Evolutionary conservation across 1,140 invertebrate genomes (phyloP).

Genomic region (Drosophila eugracilis): DNA sequence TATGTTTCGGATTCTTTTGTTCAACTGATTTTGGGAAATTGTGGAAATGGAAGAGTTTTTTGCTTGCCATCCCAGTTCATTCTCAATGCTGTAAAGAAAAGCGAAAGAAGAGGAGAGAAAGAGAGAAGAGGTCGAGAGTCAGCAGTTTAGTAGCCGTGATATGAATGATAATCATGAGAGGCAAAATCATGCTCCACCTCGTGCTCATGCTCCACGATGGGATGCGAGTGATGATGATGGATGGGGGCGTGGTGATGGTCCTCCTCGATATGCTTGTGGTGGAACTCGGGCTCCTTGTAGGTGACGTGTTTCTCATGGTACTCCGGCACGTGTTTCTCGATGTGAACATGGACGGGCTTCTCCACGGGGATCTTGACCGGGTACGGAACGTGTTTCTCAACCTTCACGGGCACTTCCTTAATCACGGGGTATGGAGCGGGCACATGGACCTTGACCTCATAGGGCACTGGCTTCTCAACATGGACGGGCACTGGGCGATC

Average conservation of each 20-base stretch:
- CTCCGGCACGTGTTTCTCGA: slow-evolving; percentile 84
- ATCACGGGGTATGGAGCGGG: slow-evolving; percentile 86
- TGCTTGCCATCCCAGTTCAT: slow-evolving; percentile 61
- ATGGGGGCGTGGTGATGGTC: slow-evolving; percentile 73
- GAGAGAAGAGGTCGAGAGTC: slow-evolving; percentile 64
- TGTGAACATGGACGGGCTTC: slow-evolving; percentile 85
- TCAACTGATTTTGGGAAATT: slow-evolving; percentile 33
- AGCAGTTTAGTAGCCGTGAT: slow-evolving; percentile 79
- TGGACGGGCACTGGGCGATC: slow-evolving; percentile 88
- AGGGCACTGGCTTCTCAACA: slow-evolving; percentile 87
- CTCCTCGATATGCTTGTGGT: slow-evolving; percentile 79
- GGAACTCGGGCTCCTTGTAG: slow-evolving; percentile 83
- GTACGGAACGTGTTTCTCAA: slow-evolving; percentile 87
- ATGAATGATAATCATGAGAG: slow-evolving; percentile 76
- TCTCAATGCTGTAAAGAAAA: slow-evolving; percentile 79
- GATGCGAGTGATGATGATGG: slow-evolving; percentile 67
- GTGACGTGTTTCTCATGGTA: slow-evolving; percentile 79
- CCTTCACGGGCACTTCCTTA: slow-evolving; percentile 86
- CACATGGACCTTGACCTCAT: slow-evolving; percentile 86
- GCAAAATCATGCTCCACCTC: slow-evolving; percentile 80
- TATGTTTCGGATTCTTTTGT: slow-evolving; percentile 31
- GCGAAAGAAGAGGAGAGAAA: slow-evolving; percentile 60
- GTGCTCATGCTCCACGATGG: slow-evolving; percentile 75
- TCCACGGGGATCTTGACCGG: slow-evolving; percentile 87
- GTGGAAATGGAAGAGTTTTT: slow-evolving; percentile 28